These are phyloP conservation scores for Musca domestica DNA, from an alignment of 1,140 invertebrate species.

Conservation along the genomic window DNA sequence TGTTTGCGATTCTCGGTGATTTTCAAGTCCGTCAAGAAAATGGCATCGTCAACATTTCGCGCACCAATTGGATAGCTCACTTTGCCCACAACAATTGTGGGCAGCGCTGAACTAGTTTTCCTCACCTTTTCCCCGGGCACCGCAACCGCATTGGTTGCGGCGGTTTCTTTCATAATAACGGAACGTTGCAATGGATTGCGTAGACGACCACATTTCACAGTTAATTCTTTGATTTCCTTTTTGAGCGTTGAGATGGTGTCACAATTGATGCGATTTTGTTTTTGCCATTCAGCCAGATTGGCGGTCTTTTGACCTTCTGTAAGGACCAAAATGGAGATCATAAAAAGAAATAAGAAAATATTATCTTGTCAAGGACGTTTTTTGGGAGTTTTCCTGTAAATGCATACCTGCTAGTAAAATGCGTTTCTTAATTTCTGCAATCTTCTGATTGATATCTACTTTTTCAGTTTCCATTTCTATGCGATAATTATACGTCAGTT, in stretches of 20 bases:
- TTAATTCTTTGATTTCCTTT: slow-evolving; percentile 67
- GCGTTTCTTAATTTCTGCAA: slow-evolving; percentile 77
- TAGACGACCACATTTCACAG: slow-evolving; percentile 58
- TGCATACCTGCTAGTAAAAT: slow-evolving; percentile 75
- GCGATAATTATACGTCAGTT: no score
- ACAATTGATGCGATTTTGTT: slow-evolving; percentile 67
- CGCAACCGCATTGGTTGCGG: background rate
- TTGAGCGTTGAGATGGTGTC: slow-evolving; percentile 71
- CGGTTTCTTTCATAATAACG: slow-evolving; percentile 40
- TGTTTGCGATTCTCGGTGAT: slow-evolving; percentile 73
- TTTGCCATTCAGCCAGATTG: slow-evolving; percentile 74
- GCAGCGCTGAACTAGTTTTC: slow-evolving; percentile 30
- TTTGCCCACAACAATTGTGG: slow-evolving; percentile 46
- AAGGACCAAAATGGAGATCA: no score
- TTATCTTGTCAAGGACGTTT: background rate
- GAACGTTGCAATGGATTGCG: slow-evolving; percentile 46
- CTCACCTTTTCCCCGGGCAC: slow-evolving; percentile 21
- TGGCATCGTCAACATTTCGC: slow-evolving; percentile 59
- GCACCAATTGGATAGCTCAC: slow-evolving; percentile 50
- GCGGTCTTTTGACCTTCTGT: slow-evolving; percentile 80
- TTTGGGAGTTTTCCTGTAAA: slow-evolving; percentile 14
- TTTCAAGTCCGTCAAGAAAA: slow-evolving; percentile 68
- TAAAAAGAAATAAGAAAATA: background rate
- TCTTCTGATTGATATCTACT: slow-evolving; percentile 70
- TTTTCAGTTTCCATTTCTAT: slow-evolving; percentile 58